Base-by-base conservation (phyloP, 2,113 vertebrate genomes). In the Macaca nemestrina region DNA sequence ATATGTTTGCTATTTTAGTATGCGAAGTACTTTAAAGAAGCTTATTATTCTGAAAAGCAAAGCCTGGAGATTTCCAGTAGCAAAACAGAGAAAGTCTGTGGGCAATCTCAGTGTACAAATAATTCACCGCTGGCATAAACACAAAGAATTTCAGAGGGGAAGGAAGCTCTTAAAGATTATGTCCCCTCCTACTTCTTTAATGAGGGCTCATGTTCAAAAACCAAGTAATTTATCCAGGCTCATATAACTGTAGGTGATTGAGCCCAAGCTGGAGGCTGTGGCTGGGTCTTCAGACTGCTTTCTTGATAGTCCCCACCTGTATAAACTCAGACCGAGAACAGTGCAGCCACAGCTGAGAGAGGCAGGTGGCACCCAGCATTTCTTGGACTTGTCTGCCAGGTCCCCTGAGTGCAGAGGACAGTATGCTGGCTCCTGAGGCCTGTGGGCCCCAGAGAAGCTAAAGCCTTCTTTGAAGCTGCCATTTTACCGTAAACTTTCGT, bases 201-300 rank as follows among this genome's bases (percentile, higher is more conserved):
- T 12, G 27, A 38, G 40, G 84, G 81, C 57, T 20, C 17, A 3
- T 27, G 27, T 57, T 43, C 45, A 38, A 4, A 59, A 82, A 13
- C 64, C 17, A 11, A 10, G 1, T 13, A 2, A 27, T 25, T 4
- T 59, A 50, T 38, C 78, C 35, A 59, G 14, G 57, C 14, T 30
- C 57, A 6, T 5, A 0, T 8, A 35, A 5, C 35, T 45, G n/a
- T 32, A 0, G 32, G 52, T 0, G 0, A 3, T 0, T 16, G 48
- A 52, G 35, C 35, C 59, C 18, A 48, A 1, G 0, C 38, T 43
- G 30, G 8, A 2, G 6, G 48, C 22, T 4, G 0, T 14, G 7
- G 48, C 32, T 3, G 0, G 27, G 38, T 5, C 67, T 73, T 3
- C 25, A 67, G 61, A 22, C 43, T 32, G 59, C 59, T 43, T 12